Conservation (phyloP, 2,888 invertebrate genomes). For the Aquatica leii region DNA sequence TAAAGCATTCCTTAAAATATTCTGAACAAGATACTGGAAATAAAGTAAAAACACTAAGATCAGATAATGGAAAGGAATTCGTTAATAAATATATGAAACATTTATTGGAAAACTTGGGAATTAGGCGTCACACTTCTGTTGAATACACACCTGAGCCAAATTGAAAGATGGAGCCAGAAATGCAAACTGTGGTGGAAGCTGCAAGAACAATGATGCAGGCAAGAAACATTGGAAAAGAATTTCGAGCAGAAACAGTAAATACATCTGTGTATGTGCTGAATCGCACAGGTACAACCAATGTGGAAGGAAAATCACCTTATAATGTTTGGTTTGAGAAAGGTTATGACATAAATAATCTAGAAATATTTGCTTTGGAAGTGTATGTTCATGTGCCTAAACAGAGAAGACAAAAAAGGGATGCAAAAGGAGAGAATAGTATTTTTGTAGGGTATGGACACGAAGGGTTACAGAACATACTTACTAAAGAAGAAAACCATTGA, state of each 20-base stretch:
- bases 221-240: conserved; percentile 38
- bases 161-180: conserved; percentile 52
- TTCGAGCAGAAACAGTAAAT: conserved; percentile 52
- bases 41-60: conserved; percentile 46
- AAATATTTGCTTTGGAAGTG: too few species aligned
- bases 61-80: too few species aligned
- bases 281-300: too few species aligned
- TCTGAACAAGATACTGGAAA: conserved; percentile 46
- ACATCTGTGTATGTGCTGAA: too few species aligned
- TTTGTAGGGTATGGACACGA: too few species aligned
- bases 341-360: conserved; percentile 53
- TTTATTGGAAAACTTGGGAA: conserved; percentile 41
- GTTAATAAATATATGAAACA: conserved; percentile 41
- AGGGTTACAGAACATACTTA: too few species aligned
- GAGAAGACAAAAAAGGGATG: too few species aligned
- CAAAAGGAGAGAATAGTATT: too few species aligned
- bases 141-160: conserved; percentile 57
- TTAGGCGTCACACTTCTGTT: too few species aligned
- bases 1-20: conserved; percentile 34
- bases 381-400: too few species aligned
- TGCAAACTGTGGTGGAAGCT: conserved; percentile 51
- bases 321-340: conserved; percentile 9
- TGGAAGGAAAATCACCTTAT: too few species aligned
- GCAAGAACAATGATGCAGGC: conserved; percentile 47
- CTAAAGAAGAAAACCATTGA: conserved; percentile 34